Percentiles rank a stretch among this genome's conserved stretches.
Evolutionary conservation across 2,888 invertebrate species (phyloP).

Genomic region (Drosophila phalerata): DNA sequence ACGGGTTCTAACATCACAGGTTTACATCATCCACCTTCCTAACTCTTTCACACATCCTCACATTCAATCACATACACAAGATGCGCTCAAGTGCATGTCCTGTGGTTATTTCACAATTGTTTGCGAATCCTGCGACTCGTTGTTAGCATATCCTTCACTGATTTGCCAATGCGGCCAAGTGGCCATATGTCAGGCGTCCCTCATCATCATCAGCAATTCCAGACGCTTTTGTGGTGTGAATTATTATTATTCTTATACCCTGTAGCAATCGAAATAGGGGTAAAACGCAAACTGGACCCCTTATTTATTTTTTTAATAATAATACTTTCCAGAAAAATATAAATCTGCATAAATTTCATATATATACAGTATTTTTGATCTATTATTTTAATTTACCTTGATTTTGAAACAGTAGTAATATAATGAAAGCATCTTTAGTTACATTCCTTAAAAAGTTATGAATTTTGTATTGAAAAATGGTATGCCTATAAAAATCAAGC

Average conservation of each 20-base stretch:
- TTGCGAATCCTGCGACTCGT: conserved; percentile 31
- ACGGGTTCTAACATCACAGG: conserved; percentile 5
- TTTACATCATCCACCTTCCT: conserved; percentile 22
- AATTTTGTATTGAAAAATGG: no score
- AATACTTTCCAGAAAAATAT: no score
- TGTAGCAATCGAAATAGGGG: neutral
- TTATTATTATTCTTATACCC: conserved; percentile 19
- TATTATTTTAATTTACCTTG: no score
- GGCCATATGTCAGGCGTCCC: conserved; percentile 70
- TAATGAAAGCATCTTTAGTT: no score
- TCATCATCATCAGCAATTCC: conserved; percentile 21
- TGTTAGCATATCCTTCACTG: conserved; percentile 66
- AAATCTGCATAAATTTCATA: no score
- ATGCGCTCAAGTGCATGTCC: conserved; percentile 78
- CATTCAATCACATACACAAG: conserved; percentile 62
- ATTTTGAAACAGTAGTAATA: no score
- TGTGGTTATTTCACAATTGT: conserved; percentile 76
- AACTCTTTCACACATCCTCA: conserved; percentile 60
- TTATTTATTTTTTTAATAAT: no score
- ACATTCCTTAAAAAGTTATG: no score
- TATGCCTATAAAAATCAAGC: no score
- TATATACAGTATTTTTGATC: no score
- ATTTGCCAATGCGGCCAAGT: conserved; percentile 55
- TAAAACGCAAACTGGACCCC: no score
- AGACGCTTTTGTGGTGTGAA: conserved; percentile 45